A percentile compares a stretch with the other conserved stretches of the same genome.
These are phyloP conservation scores for Ctenoplectra terminalis DNA, from an alignment of 1,140 invertebrate genomes.

Conservation along the genomic window DNA sequence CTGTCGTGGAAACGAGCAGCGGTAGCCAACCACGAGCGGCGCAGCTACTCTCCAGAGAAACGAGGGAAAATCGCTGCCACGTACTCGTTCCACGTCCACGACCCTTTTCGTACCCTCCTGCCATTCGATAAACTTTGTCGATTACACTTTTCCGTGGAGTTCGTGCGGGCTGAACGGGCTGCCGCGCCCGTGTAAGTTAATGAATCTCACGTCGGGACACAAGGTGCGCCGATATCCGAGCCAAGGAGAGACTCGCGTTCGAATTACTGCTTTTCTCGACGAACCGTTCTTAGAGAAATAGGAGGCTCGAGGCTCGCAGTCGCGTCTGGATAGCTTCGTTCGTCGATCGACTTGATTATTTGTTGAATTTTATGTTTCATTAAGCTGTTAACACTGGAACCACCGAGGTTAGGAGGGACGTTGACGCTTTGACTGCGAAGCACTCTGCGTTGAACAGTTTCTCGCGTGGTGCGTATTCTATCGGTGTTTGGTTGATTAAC, in stretches of 20 bases:
- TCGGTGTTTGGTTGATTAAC: no score
- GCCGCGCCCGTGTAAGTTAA: constrained; percentile 71
- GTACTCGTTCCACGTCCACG: constrained; percentile 59
- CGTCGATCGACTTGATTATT: not conserved
- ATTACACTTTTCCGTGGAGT: constrained; percentile 77
- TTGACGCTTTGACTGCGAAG: no score
- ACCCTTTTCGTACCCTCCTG: constrained; percentile 68
- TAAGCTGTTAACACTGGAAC: no score
- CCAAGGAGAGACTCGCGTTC: constrained; percentile 55
- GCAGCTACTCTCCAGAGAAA: constrained; percentile 66
- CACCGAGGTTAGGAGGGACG: no score
- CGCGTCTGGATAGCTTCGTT: not conserved
- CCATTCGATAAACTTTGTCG: constrained; percentile 79
- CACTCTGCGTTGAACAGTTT: no score
- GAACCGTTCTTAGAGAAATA: no score
- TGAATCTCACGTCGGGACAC: constrained; percentile 71
- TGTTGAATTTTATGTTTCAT: no score
- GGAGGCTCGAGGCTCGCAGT: constrained; percentile 52
- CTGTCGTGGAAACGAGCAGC: constrained; percentile 58
- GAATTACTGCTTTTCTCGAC: constrained; percentile 41
- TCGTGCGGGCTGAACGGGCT: constrained; percentile 51
- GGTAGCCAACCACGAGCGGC: constrained; percentile 58
- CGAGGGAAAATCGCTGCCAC: constrained; percentile 65
- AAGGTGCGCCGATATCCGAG: constrained; percentile 56
- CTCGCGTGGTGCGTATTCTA: no score